These are phyloP conservation scores for Drosophila pallidifrons DNA, from an alignment of 1,140 invertebrate species.

Conservation along the genomic window DNA sequence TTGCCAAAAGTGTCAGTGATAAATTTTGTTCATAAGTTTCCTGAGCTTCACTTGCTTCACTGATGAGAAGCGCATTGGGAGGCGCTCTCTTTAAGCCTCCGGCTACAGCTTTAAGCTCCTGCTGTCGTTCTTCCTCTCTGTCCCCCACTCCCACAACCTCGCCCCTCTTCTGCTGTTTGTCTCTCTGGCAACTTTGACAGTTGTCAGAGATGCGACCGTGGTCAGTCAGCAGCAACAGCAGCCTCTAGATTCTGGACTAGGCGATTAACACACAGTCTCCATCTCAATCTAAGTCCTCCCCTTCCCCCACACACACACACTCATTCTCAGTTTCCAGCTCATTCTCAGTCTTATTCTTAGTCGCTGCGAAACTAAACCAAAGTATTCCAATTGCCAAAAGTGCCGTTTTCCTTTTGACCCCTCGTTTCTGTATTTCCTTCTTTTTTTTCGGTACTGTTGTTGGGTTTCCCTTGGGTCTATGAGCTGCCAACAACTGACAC, in stretches of 20 bases:
- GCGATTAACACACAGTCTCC: neutral
- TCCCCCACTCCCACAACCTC: no score
- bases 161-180: neutral
- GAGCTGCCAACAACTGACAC: slow-evolving; percentile 28
- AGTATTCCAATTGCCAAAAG: slow-evolving; percentile 51
- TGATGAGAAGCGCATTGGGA: slow-evolving; percentile 45
- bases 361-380: slow-evolving; percentile 34
- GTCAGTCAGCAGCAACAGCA: slow-evolving; percentile 11
- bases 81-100: slow-evolving; percentile 27
- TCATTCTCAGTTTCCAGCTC: neutral
- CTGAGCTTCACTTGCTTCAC: neutral
- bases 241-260: neutral
- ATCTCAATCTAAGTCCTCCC: neutral
- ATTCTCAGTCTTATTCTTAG: neutral
- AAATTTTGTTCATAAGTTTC: slow-evolving; percentile 55
- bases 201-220: slow-evolving; percentile 31
- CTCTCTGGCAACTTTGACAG: slow-evolving; percentile 26
- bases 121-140: neutral
- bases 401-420: slow-evolving; percentile 29
- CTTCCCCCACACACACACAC: neutral
- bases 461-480: slow-evolving; percentile 30
- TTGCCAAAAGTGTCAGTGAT: slow-evolving; percentile 51
- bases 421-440: slow-evolving; percentile 11
- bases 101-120: slow-evolving; percentile 20
- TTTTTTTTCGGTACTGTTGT: neutral